Percentiles rank a stretch among this genome's conserved stretches.
Conservation (phyloP, 1,140 invertebrate species). For the Cotesia vestalis region DNA sequence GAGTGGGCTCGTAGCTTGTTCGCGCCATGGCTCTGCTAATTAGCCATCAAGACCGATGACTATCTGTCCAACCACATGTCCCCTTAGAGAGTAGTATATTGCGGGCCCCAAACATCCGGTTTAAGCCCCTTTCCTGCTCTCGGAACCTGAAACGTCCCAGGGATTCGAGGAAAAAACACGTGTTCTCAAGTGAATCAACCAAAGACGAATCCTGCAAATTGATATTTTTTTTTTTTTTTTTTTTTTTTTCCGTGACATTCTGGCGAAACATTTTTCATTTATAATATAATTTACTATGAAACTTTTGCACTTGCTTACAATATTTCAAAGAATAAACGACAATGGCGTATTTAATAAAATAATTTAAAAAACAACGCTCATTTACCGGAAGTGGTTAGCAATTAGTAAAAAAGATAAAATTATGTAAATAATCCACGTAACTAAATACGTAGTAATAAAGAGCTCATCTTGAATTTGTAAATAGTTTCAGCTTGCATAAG, state of each 20-base stretch:
- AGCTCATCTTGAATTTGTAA: slow-evolving; percentile 31
- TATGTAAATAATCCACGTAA: slow-evolving; percentile 29
- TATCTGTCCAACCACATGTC: slow-evolving; percentile 40
- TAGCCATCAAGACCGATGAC: slow-evolving; percentile 37
- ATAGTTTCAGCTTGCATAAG: slow-evolving; percentile 21
- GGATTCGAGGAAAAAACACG: slow-evolving; percentile 43
- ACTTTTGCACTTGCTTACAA: no score
- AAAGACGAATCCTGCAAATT: slow-evolving; percentile 28
- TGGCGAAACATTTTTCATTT: no score
- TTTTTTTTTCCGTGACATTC: no score
- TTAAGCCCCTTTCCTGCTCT: slow-evolving; percentile 26
- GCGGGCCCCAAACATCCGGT: slow-evolving; percentile 36
- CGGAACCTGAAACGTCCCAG: slow-evolving; percentile 21
- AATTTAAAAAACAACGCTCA: background rate
- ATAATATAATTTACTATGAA: no score
- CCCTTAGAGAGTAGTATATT: slow-evolving; percentile 26
- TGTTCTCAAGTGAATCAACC: slow-evolving; percentile 46
- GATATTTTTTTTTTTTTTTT: no score
- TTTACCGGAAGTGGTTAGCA: slow-evolving; percentile 19
- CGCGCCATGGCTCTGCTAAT: slow-evolving; percentile 38
- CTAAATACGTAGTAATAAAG: slow-evolving; percentile 28
- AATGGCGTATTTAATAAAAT: background rate
- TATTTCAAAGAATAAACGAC: no score
- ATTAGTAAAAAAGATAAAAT: slow-evolving; percentile 31
- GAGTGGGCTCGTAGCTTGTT: slow-evolving; percentile 35